Evolutionary conservation across 2,888 invertebrate species (phyloP).

Genomic region (Chymomyza amoena): DNA sequence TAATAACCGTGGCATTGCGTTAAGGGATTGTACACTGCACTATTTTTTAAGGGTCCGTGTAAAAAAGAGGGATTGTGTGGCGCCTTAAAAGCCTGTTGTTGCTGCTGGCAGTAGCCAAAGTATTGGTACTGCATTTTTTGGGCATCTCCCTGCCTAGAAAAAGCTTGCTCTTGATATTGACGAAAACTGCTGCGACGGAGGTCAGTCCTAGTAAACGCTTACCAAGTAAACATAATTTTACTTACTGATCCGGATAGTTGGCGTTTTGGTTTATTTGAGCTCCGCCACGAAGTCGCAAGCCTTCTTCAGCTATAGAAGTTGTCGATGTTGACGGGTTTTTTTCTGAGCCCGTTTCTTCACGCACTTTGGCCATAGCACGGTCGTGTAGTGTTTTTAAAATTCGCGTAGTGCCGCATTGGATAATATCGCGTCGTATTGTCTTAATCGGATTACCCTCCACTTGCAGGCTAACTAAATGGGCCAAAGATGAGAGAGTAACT

Average conservation of each 20-base stretch:
- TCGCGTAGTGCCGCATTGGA: conserved; percentile 90
- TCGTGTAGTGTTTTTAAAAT: conserved; percentile 89
- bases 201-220: conserved; percentile 19
- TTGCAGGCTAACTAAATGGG: conserved; percentile 89
- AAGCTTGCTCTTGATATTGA: neutral
- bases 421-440: conserved; percentile 89
- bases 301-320: conserved; percentile 63
- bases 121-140: conserved; percentile 10
- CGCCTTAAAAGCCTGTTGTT: neutral
- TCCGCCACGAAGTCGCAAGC: conserved; percentile 39
- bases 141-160: neutral
- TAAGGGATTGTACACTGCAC: conserved; percentile 4
- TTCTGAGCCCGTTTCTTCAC: conserved; percentile 26
- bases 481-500: conserved; percentile 84
- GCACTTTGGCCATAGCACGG: conserved; percentile 72
- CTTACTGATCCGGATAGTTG: conserved; percentile 68
- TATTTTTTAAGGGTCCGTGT: conserved; percentile 5
- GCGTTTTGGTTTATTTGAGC: conserved; percentile 36
- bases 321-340: neutral
- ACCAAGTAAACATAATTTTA: neutral
- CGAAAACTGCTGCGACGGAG: conserved; percentile 23
- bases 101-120: conserved; percentile 17
- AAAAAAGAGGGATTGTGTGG: neutral
- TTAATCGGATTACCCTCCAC: conserved; percentile 93
- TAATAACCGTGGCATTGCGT: neutral